Evolutionary conservation across 2,113 vertebrate genomes (phyloP).

Genomic region (Microcebus griseorufus): DNA sequence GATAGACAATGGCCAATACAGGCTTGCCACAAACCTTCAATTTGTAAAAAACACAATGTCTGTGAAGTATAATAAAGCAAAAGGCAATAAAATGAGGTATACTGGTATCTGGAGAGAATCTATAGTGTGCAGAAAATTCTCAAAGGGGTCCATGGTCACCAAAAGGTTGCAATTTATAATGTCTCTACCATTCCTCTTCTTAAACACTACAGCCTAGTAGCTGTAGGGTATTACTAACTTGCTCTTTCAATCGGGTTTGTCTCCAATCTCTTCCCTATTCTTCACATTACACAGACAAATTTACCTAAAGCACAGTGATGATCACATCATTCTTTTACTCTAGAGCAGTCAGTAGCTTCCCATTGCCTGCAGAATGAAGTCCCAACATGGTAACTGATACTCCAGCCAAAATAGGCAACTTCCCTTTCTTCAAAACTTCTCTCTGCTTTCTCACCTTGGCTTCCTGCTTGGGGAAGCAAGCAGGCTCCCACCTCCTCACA

Average conservation of each 20-base stretch:
- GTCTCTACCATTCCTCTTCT: background rate
- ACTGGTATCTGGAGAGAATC: background rate
- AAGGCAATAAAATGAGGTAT: background rate
- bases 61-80: background rate
- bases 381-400: background rate
- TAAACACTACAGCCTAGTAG: background rate
- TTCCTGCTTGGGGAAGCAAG: background rate
- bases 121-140: background rate
- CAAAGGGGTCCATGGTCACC: background rate
- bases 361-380: background rate
- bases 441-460: background rate
- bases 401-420: background rate
- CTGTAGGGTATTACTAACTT: background rate
- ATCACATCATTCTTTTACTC: background rate
- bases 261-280: background rate
- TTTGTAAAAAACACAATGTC: background rate
- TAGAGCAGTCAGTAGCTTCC: background rate
- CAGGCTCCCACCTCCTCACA: background rate
- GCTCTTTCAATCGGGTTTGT: background rate
- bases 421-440: background rate
- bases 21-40: background rate
- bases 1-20: background rate
- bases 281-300: background rate
- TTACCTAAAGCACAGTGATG: background rate
- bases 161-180: slow-evolving; percentile 2